Percentiles rank a stretch among this genome's conserved stretches.
Conservation (phyloP, 1,140 invertebrate genomes). For the Dendrolimus punctatus region DNA sequence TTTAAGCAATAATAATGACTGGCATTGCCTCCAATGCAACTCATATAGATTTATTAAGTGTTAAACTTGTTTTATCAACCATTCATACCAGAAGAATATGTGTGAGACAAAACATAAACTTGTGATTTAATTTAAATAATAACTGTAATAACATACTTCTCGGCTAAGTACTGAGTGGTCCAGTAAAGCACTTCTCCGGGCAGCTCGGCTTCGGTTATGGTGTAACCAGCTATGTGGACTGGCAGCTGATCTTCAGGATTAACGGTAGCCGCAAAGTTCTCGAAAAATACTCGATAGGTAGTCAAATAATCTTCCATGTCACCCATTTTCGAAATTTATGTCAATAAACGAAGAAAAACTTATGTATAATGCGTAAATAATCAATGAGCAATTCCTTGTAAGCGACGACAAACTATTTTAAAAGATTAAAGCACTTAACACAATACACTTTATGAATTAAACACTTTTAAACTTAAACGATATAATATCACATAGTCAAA, state of each 20-base stretch:
- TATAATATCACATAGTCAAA: conserved; percentile 24
- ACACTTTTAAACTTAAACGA: conserved; percentile 21
- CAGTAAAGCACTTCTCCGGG: conserved; percentile 84
- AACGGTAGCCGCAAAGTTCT: conserved; percentile 77
- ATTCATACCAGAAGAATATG: background rate
- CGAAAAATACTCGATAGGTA: conserved; percentile 79
- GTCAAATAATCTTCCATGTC: conserved; percentile 78
- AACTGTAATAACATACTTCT: conserved; percentile 78
- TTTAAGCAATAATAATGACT: too few species aligned
- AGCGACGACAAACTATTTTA: conserved; percentile 11
- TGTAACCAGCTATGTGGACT: conserved; percentile 79
- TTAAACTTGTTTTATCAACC: conserved; percentile 5
- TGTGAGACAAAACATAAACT: background rate
- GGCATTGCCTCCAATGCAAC: too few species aligned
- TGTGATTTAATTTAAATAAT: background rate
- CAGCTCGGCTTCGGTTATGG: conserved; percentile 79
- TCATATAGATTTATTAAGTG: too few species aligned
- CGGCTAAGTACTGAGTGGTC: conserved; percentile 82
- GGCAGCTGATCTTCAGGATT: conserved; percentile 82
- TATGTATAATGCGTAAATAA: conserved; percentile 27
- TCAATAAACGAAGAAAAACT: conserved; percentile 21
- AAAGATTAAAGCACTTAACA: conserved; percentile 7
- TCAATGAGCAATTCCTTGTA: conserved; percentile 44
- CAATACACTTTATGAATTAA: conserved; percentile 14
- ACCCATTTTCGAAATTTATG: conserved; percentile 44